Evolutionary conservation across 2,797 vertebrate species (phyloP), one percentile per base, ranked within the genome.

Genomic region (Labroides dimidiatus): DNA sequence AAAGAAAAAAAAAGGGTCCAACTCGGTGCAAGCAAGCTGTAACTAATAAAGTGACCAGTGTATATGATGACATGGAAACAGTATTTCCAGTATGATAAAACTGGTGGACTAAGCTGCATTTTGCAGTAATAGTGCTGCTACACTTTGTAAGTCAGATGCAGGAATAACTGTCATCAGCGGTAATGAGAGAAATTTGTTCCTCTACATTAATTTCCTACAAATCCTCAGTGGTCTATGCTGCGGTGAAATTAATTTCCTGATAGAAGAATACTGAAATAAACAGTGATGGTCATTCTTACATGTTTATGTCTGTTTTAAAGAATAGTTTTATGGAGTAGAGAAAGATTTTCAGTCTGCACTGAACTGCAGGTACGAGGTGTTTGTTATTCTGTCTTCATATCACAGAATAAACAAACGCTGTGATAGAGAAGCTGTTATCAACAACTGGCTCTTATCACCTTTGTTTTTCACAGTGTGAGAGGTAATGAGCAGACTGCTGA

Each of bases 341-440:
- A 63, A 76, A 33, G 17, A 56, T 23, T 44, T 45, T 53, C 36
- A 24, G 43, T 24, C 63, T 20, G 39, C 47, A 54, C 57, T 33
- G 5, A 69, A 56, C 69, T 66, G 59, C 48, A 43, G 41, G 15
- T 21, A 33, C 58, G 42, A 17, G 41, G 1, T 9, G 27, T 69
- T 66, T 68, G 51, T 72, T 72, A 64, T 70, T 67, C 68, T n/a
- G 8, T 39, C 27, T 54, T 65, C 64, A 56, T 61, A n/a, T 60
- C 52, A 16, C 20, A 47, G 52, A 69, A 68, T 63, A 72, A 75
- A 84, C 47, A 53, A 80, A 77, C 60, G 53, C 63, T 61, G 53
- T 69, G 77, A 84, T 65, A 58, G 15, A 79, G 20, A 62, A 27
- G 76, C 57, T 2, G 14, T 76, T 64, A 75, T 64, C 56, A 51